Evolutionary conservation across 2,888 invertebrate genomes (phyloP), one percentile per base, ranked within the genome.

Genomic region (Siphlonurus alternatus): DNA sequence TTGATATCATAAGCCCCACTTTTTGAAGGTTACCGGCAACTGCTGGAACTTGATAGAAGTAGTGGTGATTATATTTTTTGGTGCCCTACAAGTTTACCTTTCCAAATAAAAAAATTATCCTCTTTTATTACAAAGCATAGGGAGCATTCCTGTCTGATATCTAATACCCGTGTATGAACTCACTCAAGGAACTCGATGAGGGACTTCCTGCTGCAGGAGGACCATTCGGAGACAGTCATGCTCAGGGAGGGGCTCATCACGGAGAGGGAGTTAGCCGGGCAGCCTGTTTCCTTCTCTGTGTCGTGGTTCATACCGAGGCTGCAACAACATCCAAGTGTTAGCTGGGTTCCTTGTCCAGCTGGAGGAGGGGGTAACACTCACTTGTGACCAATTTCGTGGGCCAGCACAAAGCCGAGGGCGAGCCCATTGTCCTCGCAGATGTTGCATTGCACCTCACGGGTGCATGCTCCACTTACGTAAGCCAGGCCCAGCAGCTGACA

Each of bases 301-400:
- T 75, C 74, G 68, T 74, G 75, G 15, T 70, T 68, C 70, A 75
- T 73, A 59, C 73, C 74, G 63, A 74, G 67, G 53, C 75, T 75
- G 63, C 15, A 15, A 38, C 38, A 38, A n/a, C n/a, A n/a, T n/a
- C n/a, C n/a, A n/a, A n/a, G n/a, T n/a, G n/a, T n/a, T n/a, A n/a
- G n/a, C n/a, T n/a, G n/a, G n/a, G n/a, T n/a, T n/a, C n/a, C n/a
- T n/a, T n/a, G n/a, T n/a, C n/a, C n/a, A n/a, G n/a, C n/a, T n/a
- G n/a, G n/a, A n/a, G n/a, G n/a, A 38, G 38, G 38, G 38, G 15
- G 7, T 38, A 10, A 65, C 66, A 73, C 78, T 74, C 73, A 82
- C 82, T 80, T 80, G 73, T 83, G 83, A 63, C 80, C 82, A 54
- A 83, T 74, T 70, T 82, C 81, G 70, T 83, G 83, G 22, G 82